Base-by-base conservation (phyloP, 2,888 invertebrate genomes). In the Macaria liturata region DNA sequence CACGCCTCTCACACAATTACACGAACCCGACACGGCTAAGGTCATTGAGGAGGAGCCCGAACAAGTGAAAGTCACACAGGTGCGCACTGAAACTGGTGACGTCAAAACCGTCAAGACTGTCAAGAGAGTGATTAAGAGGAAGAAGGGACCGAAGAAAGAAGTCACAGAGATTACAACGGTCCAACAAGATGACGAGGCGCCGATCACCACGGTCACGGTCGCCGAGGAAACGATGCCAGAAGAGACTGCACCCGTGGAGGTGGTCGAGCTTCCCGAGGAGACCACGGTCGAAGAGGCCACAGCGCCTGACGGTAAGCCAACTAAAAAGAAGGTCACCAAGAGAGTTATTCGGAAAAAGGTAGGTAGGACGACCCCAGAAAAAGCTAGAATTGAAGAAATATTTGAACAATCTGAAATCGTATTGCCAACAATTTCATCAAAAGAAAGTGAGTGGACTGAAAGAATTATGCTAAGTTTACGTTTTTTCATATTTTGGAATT, bases 41-140 rank as follows among this genome's bases (percentile, higher is more conserved):
- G 75, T 85, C 0, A 20, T 74, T 64, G 39, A 88, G 82, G 74
- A 84, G 80, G 57, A 2, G 9, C 71, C 67, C 0, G 68, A 70
- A 49, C 56, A 57, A n/a, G 76, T 85, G 0, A 78, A 82, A 37
- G 68, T 86, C 0, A 61, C 66, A 7, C 85, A 88, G 68, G 82
- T 87, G 7, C 75, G 77, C 7, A 84, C 88, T 1, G 68, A 80
- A 57, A 71, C 77, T 59, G 84, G 81, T 3, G 81, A 80, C 51
- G 65, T 77, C 3, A 78, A 78, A 40, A 78, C 75, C 61, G 80
- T 83, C 0, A 74, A 71, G 54, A 72, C 69, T 1, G 65, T 51
- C 4, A 75, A 66, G 48, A 66, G 61, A 3, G 52, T 75, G 4
- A 71, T 83, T 20, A 81, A 66, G 49, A 77, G 75, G 49, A 71